phyloP scores from a whole-genome alignment of 1,140 invertebrate species.

The Heliconius himera region DNA sequence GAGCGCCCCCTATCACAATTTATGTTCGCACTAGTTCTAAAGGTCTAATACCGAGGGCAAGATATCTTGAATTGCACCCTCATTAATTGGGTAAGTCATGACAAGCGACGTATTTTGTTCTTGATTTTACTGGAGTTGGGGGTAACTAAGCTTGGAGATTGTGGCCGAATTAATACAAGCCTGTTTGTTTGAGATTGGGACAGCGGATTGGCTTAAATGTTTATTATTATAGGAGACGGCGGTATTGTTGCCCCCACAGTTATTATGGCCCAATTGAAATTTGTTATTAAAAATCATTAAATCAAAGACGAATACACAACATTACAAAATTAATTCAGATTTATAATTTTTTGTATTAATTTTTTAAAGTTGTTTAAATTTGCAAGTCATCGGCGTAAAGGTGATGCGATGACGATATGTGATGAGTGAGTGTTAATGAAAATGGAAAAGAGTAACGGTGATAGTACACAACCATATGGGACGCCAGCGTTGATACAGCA shows the following conservation, averaged over 20 bases:
- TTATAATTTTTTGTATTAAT: no score
- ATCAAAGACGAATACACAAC: no score
- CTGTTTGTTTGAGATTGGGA: conserved; percentile 32
- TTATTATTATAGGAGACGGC: neutral
- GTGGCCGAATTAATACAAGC: conserved; percentile 27
- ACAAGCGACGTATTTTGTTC: conserved; percentile 56
- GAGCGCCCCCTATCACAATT: conserved; percentile 72
- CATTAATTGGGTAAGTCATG: conserved; percentile 67
- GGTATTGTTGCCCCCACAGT: no score
- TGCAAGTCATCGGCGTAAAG: no score
- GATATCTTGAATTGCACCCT: conserved; percentile 61
- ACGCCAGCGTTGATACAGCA: no score
- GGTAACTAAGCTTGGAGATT: conserved; percentile 30
- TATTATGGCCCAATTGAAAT: neutral
- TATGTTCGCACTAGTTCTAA: conserved; percentile 76
- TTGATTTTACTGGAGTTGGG: conserved; percentile 47
- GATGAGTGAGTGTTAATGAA: no score
- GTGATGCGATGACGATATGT: no score
- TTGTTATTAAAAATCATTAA: neutral
- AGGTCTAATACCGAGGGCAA: conserved; percentile 57
- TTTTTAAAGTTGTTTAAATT: no score
- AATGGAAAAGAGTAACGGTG: no score
- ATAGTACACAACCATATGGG: no score
- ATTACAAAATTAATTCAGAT: no score
- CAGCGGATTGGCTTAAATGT: conserved; percentile 17